Conservation (phyloP, 2,888 invertebrate genomes). For the Diaphora mendica region DNA sequence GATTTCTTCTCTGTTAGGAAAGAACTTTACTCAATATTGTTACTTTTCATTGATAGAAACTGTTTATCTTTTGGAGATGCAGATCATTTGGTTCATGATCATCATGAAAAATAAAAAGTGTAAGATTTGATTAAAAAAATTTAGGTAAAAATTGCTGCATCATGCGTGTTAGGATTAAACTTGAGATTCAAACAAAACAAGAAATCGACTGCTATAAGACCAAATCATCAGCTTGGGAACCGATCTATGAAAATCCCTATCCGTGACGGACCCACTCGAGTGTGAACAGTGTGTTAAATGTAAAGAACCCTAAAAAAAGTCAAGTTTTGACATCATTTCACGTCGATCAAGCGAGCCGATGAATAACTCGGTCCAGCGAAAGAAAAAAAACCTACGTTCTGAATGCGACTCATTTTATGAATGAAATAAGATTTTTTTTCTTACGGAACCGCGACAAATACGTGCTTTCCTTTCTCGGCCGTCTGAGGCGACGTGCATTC, state of each 20-base stretch:
- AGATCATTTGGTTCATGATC: too few species aligned
- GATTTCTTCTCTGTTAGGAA: background rate
- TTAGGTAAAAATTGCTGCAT: conserved; percentile 4
- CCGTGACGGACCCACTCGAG: conserved; percentile 75
- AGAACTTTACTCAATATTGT: background rate
- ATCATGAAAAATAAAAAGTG: too few species aligned
- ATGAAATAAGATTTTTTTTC: conserved; percentile 85
- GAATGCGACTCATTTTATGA: conserved; percentile 86
- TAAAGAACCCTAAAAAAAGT: conserved; percentile 55
- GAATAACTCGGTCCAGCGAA: conserved; percentile 53
- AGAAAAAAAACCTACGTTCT: conserved; percentile 65
- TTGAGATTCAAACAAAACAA: conserved; percentile 33
- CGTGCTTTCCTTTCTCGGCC: conserved; percentile 83
- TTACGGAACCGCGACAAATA: conserved; percentile 81
- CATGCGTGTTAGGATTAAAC: conserved; percentile 36
- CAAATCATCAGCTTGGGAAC: conserved; percentile 62
- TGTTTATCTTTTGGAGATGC: too few species aligned
- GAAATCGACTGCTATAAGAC: conserved; percentile 49
- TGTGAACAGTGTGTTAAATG: conserved; percentile 82
- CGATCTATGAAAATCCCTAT: conserved; percentile 50
- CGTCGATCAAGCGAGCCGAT: conserved; percentile 75
- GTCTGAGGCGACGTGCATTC: conserved; percentile 81
- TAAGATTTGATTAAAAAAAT: too few species aligned
- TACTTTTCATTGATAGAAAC: background rate
- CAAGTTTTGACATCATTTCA: conserved; percentile 82